A percentile compares a stretch with the other conserved stretches of the same genome.
Evolutionary conservation across 2,797 vertebrate genomes (phyloP).

Genomic region (Artibeus lituratus): DNA sequence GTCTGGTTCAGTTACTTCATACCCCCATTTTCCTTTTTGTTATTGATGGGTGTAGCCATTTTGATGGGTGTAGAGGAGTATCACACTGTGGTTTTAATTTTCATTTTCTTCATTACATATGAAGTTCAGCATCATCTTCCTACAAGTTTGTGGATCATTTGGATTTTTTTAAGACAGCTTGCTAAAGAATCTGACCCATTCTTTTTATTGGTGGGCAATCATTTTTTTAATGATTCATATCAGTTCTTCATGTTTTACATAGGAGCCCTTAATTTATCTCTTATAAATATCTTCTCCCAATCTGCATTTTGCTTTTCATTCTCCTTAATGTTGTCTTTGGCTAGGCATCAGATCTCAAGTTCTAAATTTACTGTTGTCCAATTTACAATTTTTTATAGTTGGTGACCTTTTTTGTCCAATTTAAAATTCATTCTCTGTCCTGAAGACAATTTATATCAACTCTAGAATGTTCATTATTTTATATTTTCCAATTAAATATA

Average conservation of each 20-base stretch:
- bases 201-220: not conserved
- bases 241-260: not conserved
- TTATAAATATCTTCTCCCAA: not conserved
- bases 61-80: not conserved
- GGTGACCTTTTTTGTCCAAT: not conserved
- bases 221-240: constrained; percentile 15
- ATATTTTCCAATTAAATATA: not conserved
- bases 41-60: constrained; percentile 2
- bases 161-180: not conserved
- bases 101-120: not conserved
- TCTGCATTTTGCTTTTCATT: not conserved
- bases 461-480: not conserved
- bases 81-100: not conserved
- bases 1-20: not conserved
- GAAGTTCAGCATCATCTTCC: not conserved
- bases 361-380: not conserved
- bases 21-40: not conserved
- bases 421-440: constrained; percentile 32
- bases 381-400: not conserved
- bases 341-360: not conserved
- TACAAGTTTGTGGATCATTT: not conserved
- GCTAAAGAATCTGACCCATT: not conserved
- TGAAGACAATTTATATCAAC: not conserved
- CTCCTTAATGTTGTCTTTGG: not conserved
- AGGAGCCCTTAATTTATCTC: not conserved